phyloP scores from a whole-genome alignment of 2,113 vertebrate genomes.

The Lonchura striata region DNA sequence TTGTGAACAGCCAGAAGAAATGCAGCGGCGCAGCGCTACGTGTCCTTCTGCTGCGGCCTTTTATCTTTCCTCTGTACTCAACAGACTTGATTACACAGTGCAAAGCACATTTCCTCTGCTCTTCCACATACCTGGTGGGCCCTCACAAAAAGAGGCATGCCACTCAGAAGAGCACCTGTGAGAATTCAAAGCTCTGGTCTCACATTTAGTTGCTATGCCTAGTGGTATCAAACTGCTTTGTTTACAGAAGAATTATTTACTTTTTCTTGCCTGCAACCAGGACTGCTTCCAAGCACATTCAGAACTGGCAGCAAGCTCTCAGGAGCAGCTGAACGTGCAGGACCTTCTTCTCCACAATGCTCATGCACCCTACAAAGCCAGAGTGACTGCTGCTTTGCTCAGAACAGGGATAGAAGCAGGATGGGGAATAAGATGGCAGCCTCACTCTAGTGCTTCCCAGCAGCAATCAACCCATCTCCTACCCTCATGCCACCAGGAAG shows the following conservation, averaged over 20 bases:
- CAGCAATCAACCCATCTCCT: background rate
- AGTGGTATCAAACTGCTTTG: background rate
- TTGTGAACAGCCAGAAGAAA: background rate
- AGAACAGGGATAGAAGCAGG: background rate
- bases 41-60: background rate
- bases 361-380: background rate
- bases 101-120: background rate
- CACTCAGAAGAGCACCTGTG: background rate
- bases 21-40: rapidly evolving
- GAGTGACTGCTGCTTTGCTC: background rate
- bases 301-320: background rate
- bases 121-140: background rate
- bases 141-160: background rate
- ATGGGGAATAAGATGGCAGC: background rate
- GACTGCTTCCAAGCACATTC: background rate
- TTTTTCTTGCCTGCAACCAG: background rate
- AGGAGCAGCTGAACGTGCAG: background rate
- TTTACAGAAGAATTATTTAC: background rate
- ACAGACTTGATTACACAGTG: background rate
- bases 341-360: background rate
- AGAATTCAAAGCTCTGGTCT: background rate
- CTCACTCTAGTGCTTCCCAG: background rate
- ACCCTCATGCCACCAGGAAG: background rate
- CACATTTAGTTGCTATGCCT: background rate
- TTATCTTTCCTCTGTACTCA: background rate